Base-by-base conservation (phyloP, 53 echinoderm and acorn worm species). In the Echinarachnius parma region DNA sequence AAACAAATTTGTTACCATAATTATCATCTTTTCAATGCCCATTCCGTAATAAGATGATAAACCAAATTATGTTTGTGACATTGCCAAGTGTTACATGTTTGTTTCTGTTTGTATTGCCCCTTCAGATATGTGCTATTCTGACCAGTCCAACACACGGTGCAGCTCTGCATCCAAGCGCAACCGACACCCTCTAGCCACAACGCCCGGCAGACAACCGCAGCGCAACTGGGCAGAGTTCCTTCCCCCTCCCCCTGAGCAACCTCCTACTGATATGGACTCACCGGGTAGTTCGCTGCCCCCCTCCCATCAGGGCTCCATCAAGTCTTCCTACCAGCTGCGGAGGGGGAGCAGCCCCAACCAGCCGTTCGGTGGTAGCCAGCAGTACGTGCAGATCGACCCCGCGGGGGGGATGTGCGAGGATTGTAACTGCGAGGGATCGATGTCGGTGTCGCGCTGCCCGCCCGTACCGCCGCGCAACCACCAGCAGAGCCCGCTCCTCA, bases 231-330 rank as follows among this genome's bases (percentile, higher is more conserved):
- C 89, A 15, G 93, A 93, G 53, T 69, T 93, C 46, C 86, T 93
- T 15, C 93, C 93, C 39, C 93, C 93, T 23, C 93, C 93, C 31
- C 93, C 93, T 9, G 89, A 89, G 53, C 89, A 93, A 78, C 86
- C 86, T 24, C 93, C 93, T 34, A 85, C 89, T 28, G 89, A 89
- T 42, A 89, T 89, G 9, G 89, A 89, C 64, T 84, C 84, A 14
- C 89, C 89, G 0, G 76, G 81, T 18, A 77, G 68, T 28, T 55
- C 84, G 27, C 52, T 75, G 58, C 82, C 79, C 59, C 64, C 81
- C 11, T 69, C 76, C 42, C 75, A 77, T 53, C 46, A 84, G 18
- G 77, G 83, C 25, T 64, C 87, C 57, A 37, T 72, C 22, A 72
- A 72, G 74, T 72, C 74, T 72, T 72, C 74, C 74, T 72, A 39